Percentiles rank a stretch among this genome's conserved stretches.
Evolutionary conservation across 2,888 invertebrate species (phyloP).

Genomic region (Gnatocerus cornutus): DNA sequence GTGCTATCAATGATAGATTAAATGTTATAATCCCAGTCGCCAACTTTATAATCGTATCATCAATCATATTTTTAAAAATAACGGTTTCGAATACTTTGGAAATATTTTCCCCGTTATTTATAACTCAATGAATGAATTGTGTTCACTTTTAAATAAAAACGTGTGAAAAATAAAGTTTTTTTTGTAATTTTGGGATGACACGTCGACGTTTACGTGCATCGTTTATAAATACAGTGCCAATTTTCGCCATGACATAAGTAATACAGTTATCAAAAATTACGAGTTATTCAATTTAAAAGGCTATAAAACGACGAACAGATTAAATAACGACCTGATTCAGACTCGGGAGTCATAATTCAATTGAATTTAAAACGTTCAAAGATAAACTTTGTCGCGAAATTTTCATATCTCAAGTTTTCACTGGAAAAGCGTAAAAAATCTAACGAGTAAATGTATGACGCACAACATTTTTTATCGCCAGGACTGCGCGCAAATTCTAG

Average conservation of each 20-base stretch:
- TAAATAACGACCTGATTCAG: neutral
- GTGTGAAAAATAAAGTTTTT: too few species aligned
- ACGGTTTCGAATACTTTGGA: too few species aligned
- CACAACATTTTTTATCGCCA: constrained; percentile 4
- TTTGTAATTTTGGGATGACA: too few species aligned
- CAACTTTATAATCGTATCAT: too few species aligned
- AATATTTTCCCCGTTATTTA: too few species aligned
- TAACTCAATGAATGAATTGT: too few species aligned
- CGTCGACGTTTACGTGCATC: neutral
- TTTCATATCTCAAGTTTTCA: constrained; percentile 7
- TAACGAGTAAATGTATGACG: constrained; percentile 9
- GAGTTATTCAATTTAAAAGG: neutral
- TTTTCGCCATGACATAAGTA: neutral
- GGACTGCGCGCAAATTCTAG: neutral
- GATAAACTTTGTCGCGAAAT: too few species aligned
- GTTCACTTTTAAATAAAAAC: too few species aligned
- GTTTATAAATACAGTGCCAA: neutral
- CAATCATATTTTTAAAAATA: too few species aligned
- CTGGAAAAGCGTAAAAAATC: neutral
- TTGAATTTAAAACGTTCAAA: constrained; percentile 23
- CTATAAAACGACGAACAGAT: constrained; percentile 1
- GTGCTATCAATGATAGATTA: too few species aligned
- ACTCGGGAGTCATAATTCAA: constrained; percentile 22
- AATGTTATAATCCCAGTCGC: too few species aligned
- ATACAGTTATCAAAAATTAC: neutral